Base-by-base conservation (phyloP, 2,797 vertebrate species). In the Poliocrania exsul region DNA sequence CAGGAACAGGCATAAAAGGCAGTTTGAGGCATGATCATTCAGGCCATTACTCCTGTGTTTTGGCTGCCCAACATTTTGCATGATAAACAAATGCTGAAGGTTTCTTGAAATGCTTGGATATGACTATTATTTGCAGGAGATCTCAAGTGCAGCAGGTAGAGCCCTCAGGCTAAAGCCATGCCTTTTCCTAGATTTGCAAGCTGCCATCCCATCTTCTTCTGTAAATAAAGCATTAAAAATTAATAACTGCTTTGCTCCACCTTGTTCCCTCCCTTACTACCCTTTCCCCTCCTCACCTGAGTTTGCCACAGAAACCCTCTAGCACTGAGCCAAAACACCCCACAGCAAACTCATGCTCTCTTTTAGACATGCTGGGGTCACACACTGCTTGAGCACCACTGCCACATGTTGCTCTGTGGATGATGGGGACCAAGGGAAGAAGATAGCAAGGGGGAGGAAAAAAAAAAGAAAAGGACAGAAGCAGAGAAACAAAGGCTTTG, bases 121-220 rank as follows among this genome's bases (percentile, higher is more conserved):
- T 60, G 1, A 61, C 56, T 83, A 17, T 69, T 81, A 86, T 72
- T 91, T 94, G 66, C 77, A 86, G 58, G 40, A 53, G 53, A 74
- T 69, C 88, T 90, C 83, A 79, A 81, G 56, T 66, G 64, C 73
- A 94, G 62, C 58, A 81, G 33, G 51, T 70, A 81, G 83, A 90
- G 70, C 77, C 95, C 83, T 90, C 37, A 69, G 86, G 92, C 83
- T 86, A 93, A 90, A 92, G 62, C 71, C 71, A 15, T 56, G 73
- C 33, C 77, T 93, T 78, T 88, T 75, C 51, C 74, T 56, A 62
- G 70, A 54, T 51, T 69, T 86, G 28, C 0, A 1, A 95, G 78
- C 75, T 78, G 53, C 57, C 77, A 88, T 95, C 94, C 80, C 73
- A 33, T 84, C 90, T 96, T 96, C 96, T 87, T 95, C 50, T 72